phyloP scores from a whole-genome alignment of 2,888 invertebrate species.

The Adela reaumurella region DNA sequence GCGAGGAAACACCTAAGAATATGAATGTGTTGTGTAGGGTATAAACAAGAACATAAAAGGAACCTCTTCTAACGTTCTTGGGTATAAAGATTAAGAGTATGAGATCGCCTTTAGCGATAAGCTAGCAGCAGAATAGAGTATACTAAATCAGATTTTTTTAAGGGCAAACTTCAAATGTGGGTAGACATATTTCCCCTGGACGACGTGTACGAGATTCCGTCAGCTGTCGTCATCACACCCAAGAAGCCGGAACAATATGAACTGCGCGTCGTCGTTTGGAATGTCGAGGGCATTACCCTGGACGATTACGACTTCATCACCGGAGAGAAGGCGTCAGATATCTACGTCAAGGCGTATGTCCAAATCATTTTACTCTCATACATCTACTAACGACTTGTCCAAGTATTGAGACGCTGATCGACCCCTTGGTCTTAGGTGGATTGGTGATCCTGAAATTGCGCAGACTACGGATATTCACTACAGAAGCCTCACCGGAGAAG shows the following conservation, averaged over 20 bases:
- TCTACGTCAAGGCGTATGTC: constrained; percentile 70
- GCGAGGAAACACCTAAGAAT: too few species aligned
- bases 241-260: constrained; percentile 65
- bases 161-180: constrained; percentile 92
- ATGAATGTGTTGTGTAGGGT: too few species aligned
- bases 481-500: constrained; percentile 73
- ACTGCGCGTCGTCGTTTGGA: constrained; percentile 65
- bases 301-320: constrained; percentile 67
- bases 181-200: constrained; percentile 74
- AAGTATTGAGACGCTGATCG: too few species aligned
- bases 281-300: constrained; percentile 60
- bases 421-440: constrained; percentile 63
- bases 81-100: too few species aligned
- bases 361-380: too few species aligned
- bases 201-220: constrained; percentile 57
- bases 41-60: too few species aligned
- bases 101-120: too few species aligned
- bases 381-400: too few species aligned
- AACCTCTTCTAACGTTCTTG: too few species aligned
- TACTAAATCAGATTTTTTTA: constrained; percentile 11
- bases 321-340: constrained; percentile 73
- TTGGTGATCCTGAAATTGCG: constrained; percentile 59
- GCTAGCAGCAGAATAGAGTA: too few species aligned
- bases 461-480: constrained; percentile 85
- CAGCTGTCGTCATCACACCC: constrained; percentile 74